Base-by-base conservation (phyloP, 2,888 invertebrate species). In the Griposia aprilina region DNA sequence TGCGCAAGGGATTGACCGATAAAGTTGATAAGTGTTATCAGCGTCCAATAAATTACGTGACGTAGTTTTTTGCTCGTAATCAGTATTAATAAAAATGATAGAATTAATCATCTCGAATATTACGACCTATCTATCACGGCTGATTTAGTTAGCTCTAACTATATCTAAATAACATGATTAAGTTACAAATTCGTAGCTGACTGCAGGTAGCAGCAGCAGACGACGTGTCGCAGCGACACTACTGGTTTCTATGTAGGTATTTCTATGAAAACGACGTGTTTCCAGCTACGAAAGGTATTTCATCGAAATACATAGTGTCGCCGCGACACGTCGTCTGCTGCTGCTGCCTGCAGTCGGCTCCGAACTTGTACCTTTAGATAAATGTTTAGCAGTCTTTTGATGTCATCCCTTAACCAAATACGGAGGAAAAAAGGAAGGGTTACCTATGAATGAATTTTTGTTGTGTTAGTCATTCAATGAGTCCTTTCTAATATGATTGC, bases 1-100 rank as follows among this genome's bases (percentile, higher is more conserved):
- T 83, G 74, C 76, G 74, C 66, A 80, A 76, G 26, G 79, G 81
- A 84, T 81, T 74, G 85, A 74, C 78, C 89, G 89, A 87, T 84
- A 87, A 82, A 66, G 7, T 48, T 70, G 74, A 84, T 82, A 84
- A 5, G 20, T 52, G 66, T 74, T 79, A 84, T 82, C 87, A 76
- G 13, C 26, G 66, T 48, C 62, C 17, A 74, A 77, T 88, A 77
- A 71, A 71, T 81, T 20, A 62, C 4, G 23, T 71, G 74, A 83
- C 67, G 81, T 81, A 59, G 84, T 76, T 68, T 67, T 80, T 68
- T 80, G 67, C 60, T 57, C 65, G 55, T 66, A 76, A 76, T 80
- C 62, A 48, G 60, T 70, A 75, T 75, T 59, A 63, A 63, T 71
- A 81, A 79, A 65, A 72, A 84, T 75, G 83, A 75, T n/a, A 63